These are phyloP conservation scores for Clavelina lepadiformis DNA, from an alignment of 23 tunicate species.

Conservation along the genomic window DNA sequence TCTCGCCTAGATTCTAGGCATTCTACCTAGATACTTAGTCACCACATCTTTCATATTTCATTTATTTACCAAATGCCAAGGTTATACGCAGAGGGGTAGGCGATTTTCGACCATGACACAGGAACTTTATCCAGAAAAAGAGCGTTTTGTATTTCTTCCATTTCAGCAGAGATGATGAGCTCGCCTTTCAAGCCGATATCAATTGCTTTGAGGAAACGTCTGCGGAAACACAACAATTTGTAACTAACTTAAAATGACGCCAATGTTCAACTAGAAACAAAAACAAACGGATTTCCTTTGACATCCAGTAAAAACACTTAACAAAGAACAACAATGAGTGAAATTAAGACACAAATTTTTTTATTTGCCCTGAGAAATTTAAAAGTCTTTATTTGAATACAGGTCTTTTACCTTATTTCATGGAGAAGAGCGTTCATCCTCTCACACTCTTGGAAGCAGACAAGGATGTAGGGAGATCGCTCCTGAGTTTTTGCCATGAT, in stretches of 20 bases:
- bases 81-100: slow-evolving; percentile 50
- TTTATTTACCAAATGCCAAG: slow-evolving; percentile 50
- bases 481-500: slow-evolving; percentile 52
- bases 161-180: slow-evolving; percentile 49
- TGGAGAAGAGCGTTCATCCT: slow-evolving; percentile 53
- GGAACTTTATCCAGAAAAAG: slow-evolving; percentile 50
- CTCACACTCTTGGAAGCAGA: slow-evolving; percentile 72
- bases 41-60: no score
- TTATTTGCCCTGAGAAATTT: neutral
- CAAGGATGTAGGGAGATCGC: slow-evolving; percentile 59
- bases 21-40: no score
- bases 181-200: slow-evolving; percentile 73
- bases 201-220: slow-evolving; percentile 63
- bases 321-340: no score
- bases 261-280: no score
- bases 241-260: no score
- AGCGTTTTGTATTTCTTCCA: slow-evolving; percentile 63
- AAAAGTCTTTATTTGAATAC: no score
- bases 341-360: no score
- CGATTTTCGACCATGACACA: slow-evolving; percentile 48
- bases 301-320: no score
- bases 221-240: no score
- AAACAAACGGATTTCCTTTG: no score
- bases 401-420: slow-evolving; percentile 46
- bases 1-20: no score